Conservation (phyloP, 2,797 vertebrate genomes). For the Amniataba percoides region DNA sequence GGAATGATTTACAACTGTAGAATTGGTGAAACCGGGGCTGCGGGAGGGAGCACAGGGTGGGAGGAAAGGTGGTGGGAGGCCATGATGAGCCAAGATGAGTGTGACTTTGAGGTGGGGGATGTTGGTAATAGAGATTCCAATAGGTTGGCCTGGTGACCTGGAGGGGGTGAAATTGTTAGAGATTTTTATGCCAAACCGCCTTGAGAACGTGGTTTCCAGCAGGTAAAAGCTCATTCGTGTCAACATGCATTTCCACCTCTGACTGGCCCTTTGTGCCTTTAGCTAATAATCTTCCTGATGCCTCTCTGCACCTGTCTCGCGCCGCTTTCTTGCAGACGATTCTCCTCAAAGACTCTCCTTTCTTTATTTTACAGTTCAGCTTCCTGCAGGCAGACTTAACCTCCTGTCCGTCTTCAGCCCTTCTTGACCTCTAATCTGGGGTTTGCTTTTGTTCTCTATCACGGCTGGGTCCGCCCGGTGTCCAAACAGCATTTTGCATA, state of each 20-base stretch:
- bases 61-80: slow-evolving; percentile 14
- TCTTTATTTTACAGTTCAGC: slow-evolving; percentile 24
- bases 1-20: slow-evolving; percentile 6
- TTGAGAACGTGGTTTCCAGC: slow-evolving; percentile 26
- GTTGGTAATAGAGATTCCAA: slow-evolving; percentile 51
- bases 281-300: slow-evolving; percentile 52
- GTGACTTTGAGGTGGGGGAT: slow-evolving; percentile 50
- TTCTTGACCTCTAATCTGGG: slow-evolving; percentile 27
- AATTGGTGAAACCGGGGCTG: slow-evolving; percentile 15
- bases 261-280: slow-evolving; percentile 41
- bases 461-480: background rate
- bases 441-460: slow-evolving; percentile 29
- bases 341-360: slow-evolving; percentile 14
- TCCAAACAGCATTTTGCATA: background rate
- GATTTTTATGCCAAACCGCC: slow-evolving; percentile 40
- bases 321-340: slow-evolving; percentile 19
- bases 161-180: slow-evolving; percentile 30
- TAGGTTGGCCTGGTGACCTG: slow-evolving; percentile 32
- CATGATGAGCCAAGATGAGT: slow-evolving; percentile 47
- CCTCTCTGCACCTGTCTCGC: slow-evolving; percentile 18
- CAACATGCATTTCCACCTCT: slow-evolving; percentile 40
- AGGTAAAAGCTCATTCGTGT: slow-evolving; percentile 36
- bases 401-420: slow-evolving; percentile 20
- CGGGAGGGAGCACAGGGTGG: slow-evolving; percentile 4
- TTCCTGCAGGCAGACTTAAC: slow-evolving; percentile 30